phyloP scores from a whole-genome alignment of 2,113 vertebrate genomes.

The Polypterus senegalus region DNA sequence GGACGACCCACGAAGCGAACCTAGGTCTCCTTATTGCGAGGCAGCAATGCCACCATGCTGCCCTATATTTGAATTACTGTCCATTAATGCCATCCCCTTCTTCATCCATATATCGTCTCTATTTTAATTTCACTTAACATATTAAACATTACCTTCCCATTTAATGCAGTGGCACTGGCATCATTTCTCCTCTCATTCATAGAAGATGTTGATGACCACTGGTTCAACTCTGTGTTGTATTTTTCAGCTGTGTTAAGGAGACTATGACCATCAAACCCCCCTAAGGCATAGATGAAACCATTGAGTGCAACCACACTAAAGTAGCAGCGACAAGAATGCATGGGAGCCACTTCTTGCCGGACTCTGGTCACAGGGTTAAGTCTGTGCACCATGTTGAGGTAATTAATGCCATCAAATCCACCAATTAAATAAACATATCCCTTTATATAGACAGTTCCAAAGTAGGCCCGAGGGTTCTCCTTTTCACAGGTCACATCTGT shows the following conservation, averaged over 20 bases:
- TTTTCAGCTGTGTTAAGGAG: constrained; percentile 56
- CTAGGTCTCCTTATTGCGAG: too few species aligned
- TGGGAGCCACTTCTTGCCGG: constrained; percentile 61
- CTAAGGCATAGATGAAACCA: constrained; percentile 53
- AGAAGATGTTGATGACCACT: constrained; percentile 58
- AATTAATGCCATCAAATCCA: constrained; percentile 55
- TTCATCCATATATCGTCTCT: too few species aligned
- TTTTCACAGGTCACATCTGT: constrained; percentile 43
- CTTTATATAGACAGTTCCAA: constrained; percentile 49
- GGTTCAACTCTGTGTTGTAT: constrained; percentile 58
- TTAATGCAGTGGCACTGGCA: constrained; percentile 51
- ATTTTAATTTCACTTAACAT: too few species aligned
- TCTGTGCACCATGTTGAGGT: constrained; percentile 55
- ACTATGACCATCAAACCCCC: constrained; percentile 62
- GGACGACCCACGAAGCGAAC: too few species aligned
- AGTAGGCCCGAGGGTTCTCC: constrained; percentile 52
- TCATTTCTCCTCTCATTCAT: constrained; percentile 64
- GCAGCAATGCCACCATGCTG: too few species aligned
- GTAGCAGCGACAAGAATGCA: constrained; percentile 62
- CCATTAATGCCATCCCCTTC: too few species aligned
- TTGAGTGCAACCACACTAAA: constrained; percentile 55
- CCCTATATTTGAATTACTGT: too few species aligned
- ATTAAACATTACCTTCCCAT: constrained; percentile 44
- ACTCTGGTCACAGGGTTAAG: constrained; percentile 48
- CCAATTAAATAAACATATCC: constrained; percentile 60